Percentiles rank a stretch among this genome's conserved stretches.
Evolutionary conservation across 1,140 invertebrate species (phyloP).

Genomic region (Drosophila kikkawai): DNA sequence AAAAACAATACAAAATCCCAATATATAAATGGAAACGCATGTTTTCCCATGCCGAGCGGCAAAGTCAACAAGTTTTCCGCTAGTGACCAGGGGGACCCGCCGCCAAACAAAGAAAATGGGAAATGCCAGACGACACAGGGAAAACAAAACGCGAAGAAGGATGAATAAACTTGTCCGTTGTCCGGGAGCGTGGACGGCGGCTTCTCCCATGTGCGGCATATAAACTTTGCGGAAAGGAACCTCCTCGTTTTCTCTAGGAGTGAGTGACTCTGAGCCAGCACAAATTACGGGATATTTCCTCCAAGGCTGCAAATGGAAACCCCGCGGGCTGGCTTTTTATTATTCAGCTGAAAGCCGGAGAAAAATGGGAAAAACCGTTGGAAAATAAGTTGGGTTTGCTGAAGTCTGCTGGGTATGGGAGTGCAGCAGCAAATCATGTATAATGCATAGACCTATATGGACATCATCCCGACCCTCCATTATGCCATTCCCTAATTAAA

Average conservation of each 20-base stretch:
- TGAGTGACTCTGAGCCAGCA: slow-evolving; percentile 22
- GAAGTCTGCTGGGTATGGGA: slow-evolving; percentile 10
- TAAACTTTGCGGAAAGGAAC: slow-evolving; percentile 54
- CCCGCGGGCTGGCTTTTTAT: slow-evolving; percentile 45
- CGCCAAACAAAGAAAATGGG: slow-evolving; percentile 20
- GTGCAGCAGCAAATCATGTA: slow-evolving; percentile 38
- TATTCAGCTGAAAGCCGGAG: slow-evolving; percentile 27
- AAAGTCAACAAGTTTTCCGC: slow-evolving; percentile 24
- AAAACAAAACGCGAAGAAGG: slow-evolving; percentile 17
- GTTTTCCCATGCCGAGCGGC: slow-evolving; percentile 6
- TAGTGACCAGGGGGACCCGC: slow-evolving; percentile 17
- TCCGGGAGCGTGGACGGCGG: slow-evolving; percentile 23
- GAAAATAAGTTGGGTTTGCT: slow-evolving; percentile 25
- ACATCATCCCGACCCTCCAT: slow-evolving; percentile 31
- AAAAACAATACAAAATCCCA: slow-evolving; percentile 42
- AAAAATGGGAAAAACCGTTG: slow-evolving; percentile 19
- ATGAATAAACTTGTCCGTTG: slow-evolving; percentile 39
- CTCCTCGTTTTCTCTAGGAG: slow-evolving; percentile 15
- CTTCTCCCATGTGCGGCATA: slow-evolving; percentile 59
- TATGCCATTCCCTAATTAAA: slow-evolving; percentile 51
- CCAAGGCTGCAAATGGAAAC: slow-evolving; percentile 36
- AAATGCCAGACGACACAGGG: slow-evolving; percentile 16
- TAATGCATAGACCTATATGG: slow-evolving; percentile 45
- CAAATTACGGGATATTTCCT: slow-evolving; percentile 38
- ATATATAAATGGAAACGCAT: slow-evolving; percentile 40